phyloP scores from a whole-genome alignment of 92 coral and sea anemone genomes.

The Parazoanthus darwini region DNA sequence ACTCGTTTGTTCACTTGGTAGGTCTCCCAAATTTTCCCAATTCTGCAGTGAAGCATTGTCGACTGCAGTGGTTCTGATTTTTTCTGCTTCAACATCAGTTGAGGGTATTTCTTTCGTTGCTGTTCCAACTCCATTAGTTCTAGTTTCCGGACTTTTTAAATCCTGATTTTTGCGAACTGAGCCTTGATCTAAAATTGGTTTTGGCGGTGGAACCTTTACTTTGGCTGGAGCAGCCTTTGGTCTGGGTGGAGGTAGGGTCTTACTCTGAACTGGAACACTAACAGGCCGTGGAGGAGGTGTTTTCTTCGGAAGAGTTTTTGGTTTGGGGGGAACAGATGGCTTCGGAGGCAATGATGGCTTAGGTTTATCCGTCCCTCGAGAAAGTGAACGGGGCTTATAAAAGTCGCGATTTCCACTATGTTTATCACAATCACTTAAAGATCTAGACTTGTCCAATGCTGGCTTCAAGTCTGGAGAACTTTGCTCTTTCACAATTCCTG shows the following conservation, averaged over 20 bases:
- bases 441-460: slow-evolving; percentile 11
- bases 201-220: slow-evolving; percentile 10
- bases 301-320: slow-evolving; percentile 1
- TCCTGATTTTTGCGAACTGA: background rate
- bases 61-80: background rate
- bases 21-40: background rate
- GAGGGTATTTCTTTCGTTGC: background rate
- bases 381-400: background rate
- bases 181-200: background rate
- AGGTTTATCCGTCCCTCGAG: slow-evolving; percentile 8
- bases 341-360: slow-evolving; percentile 10
- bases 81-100: background rate
- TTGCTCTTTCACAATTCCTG: background rate
- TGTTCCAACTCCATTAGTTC: background rate
- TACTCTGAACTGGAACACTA: background rate
- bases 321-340: slow-evolving; percentile 8
- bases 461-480: slow-evolving; percentile 6
- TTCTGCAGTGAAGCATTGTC: background rate
- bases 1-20: background rate
- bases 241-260: background rate
- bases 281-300: slow-evolving; percentile 18
- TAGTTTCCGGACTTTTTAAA: slow-evolving; percentile 4
- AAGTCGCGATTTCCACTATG: background rate
- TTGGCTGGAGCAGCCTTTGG: background rate
- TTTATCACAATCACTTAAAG: slow-evolving; percentile 25